Evolutionary conservation across 1,140 invertebrate species (phyloP), one percentile per base, ranked within the genome.

Genomic region (Chrysoperla carnea): DNA sequence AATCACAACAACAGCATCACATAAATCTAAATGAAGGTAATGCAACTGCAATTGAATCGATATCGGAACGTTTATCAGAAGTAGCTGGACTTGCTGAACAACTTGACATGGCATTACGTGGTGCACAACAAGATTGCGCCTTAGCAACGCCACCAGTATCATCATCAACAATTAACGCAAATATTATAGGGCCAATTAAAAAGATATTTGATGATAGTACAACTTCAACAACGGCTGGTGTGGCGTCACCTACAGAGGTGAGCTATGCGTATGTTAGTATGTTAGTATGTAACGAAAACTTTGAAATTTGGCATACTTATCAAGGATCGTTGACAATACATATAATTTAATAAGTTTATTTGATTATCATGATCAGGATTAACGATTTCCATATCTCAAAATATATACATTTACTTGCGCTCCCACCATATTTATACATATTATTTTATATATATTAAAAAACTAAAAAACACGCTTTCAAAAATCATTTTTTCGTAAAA

Each of bases 1-100:
- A 50, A 50, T 12, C 41, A 46, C 37, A 44, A 42, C 13, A 44
- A 46, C 37, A 44, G 43, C 13, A 44, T 23, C 17, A 23, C 2
- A 23, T 23, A 23, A 23, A 23, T 23, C 5, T 23, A 23, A 23
- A 48, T 29, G 58, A 59, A 13, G 63, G 61, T 47, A 77, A 78
- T 54, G 59, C 66, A 36, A 69, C 73, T 39, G 75, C 76, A 2
- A 67, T 77, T 6, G 72, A 76, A 36, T 72, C 76, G 8, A 79
- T 81, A 29, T 68, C 72, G 7, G 68, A 72, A 45, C 68, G 67
- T 51, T 56, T 81, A 27, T 57, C 66, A n/a, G 73, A 77, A 55
- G 75, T 80, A 0, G 75, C 75, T 6, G 66, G 65, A 37, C 62
- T 78, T 2, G 75, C 76, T 1, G 76, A 80, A 50, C 71, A 75